Base-by-base conservation (phyloP, 2,797 vertebrate species). In the Synaphobranchus kaupii region DNA sequence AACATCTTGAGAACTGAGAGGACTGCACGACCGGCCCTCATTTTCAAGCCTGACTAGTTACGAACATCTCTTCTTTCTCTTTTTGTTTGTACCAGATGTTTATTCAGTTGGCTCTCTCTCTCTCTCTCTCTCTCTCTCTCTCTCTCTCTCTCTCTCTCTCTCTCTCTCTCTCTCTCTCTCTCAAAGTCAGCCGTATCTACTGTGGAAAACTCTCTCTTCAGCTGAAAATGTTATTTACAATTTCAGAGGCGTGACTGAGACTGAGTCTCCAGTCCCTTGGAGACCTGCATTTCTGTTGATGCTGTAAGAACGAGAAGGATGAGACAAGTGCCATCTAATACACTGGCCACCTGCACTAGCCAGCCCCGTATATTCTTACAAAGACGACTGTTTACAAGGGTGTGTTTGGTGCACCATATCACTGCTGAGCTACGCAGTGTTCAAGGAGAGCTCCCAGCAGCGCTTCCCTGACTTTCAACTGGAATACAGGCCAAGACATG, bases 61-160 rank as follows among this genome's bases (percentile, higher is more conserved):
- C 50, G 81, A 47, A 76, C 85, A 83, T 47, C 47, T 5, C 6
- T 28, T 52, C 39, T 25, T 0, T 84, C 2, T 81, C 84, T 84
- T 83, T n/a, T 44, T 86, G 50, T 7, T 56, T 87, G 88, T 56
- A 89, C 90, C 87, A 84, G 82, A 85, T 39, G 39, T 39, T 39
- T 39, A 39, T 39, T 39, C 39, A 39, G 90, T 86, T 78, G 78
- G 39, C 39, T 39, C 3, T 39, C 39, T n/a, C 25, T 76, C 71
- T 31, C 34, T 31, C 28, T 76, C n/a, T 76, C n/a, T 13, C 31
- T n/a, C 25, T 76, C 71, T 31, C 34, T 31, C 28, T 76, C n/a
- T 76, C n/a, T 13, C 31, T n/a, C 25, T 76, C 71, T 31, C 34
- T 31, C 28, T 76, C n/a, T 76, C n/a, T 13, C 31, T n/a, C n/a